Conservation (phyloP, 2,888 invertebrate species). For the Rhopalosiphum nymphaeae region DNA sequence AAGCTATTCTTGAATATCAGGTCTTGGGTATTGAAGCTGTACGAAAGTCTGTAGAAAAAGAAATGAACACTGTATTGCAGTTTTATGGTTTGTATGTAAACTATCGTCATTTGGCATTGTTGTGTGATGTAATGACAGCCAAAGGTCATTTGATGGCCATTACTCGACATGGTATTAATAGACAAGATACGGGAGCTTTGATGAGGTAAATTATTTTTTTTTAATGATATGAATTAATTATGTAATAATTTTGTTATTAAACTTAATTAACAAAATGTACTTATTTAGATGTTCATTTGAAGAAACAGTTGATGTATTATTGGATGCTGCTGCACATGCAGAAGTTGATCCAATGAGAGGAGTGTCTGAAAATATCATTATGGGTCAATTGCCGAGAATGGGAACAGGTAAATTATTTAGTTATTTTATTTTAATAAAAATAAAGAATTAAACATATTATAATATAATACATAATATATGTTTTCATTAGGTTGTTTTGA, state of each 20-base stretch:
- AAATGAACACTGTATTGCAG: constrained; percentile 99
- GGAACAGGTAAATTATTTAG: constrained; percentile 81
- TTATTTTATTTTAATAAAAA: constrained; percentile 9
- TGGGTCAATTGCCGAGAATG: constrained; percentile 97
- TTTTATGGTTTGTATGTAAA: constrained; percentile 99
- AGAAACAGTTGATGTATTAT: constrained; percentile 98
- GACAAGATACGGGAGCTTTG: constrained; percentile 97
- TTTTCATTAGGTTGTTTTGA: constrained; percentile 87
- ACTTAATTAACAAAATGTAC: neutral
- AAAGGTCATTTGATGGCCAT: constrained; percentile 99
- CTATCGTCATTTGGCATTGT: constrained; percentile 97
- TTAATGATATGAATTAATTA: neutral
- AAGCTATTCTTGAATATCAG: constrained; percentile 68
- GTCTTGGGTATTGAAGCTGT: constrained; percentile 99
- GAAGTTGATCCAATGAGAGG: constrained; percentile 98
- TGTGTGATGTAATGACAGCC: constrained; percentile 99
- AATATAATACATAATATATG: neutral
- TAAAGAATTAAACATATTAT: neutral
- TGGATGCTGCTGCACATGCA: constrained; percentile 98
- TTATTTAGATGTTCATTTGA: constrained; percentile 93
- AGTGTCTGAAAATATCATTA: constrained; percentile 98
- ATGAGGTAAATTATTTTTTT: constrained; percentile 76
- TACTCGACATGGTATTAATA: constrained; percentile 99
- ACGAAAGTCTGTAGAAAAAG: constrained; percentile 98
- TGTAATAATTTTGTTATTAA: neutral